A percentile compares a stretch with the other conserved stretches of the same genome.
phyloP scores from a whole-genome alignment of 2,797 vertebrate genomes.

The Knipowitschia caucasica region DNA sequence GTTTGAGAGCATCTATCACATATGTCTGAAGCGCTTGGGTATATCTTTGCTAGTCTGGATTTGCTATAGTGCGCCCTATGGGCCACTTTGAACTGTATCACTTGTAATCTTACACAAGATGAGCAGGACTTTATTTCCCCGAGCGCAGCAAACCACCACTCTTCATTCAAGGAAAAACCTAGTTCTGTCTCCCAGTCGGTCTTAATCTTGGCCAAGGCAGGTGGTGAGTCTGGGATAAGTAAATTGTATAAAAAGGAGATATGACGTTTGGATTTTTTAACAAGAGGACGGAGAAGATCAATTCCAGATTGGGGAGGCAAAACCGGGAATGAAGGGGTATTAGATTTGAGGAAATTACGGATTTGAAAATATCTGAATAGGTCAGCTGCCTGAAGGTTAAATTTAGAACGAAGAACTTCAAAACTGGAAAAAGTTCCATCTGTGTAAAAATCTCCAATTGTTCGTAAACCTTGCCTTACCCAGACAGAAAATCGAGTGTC shows the following conservation, averaged over 20 bases:
- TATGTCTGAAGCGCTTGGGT: not conserved
- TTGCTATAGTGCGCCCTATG: too few species aligned
- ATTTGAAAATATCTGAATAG: conserved; percentile 12
- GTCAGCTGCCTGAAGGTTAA: conserved; percentile 5
- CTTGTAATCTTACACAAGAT: conserved; percentile 3
- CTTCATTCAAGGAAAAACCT: not conserved
- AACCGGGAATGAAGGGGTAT: conserved; percentile 4
- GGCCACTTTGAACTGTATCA: conserved; percentile 1
- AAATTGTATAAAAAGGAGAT: not conserved
- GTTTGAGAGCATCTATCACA: too few species aligned
- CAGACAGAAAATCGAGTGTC: conserved; percentile 1
- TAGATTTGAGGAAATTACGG: not conserved
- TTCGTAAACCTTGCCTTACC: not conserved
- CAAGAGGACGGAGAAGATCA: not conserved
- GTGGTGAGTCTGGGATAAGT: not conserved
- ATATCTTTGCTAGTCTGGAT: not conserved
- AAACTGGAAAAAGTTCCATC: conserved; percentile 8
- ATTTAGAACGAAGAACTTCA: not conserved
- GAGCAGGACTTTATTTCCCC: conserved; percentile 1
- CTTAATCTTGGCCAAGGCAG: conserved; percentile 9
- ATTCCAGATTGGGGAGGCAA: not conserved
- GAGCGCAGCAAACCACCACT: not conserved
- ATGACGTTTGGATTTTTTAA: not conserved
- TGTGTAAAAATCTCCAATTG: conserved; percentile 3
- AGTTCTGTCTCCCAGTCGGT: conserved; percentile 4